Percentiles rank a stretch among this genome's conserved stretches.
These are phyloP conservation scores for Hippocampus mohnikei DNA, from an alignment of 2,113 vertebrate species.

Conservation along the genomic window DNA sequence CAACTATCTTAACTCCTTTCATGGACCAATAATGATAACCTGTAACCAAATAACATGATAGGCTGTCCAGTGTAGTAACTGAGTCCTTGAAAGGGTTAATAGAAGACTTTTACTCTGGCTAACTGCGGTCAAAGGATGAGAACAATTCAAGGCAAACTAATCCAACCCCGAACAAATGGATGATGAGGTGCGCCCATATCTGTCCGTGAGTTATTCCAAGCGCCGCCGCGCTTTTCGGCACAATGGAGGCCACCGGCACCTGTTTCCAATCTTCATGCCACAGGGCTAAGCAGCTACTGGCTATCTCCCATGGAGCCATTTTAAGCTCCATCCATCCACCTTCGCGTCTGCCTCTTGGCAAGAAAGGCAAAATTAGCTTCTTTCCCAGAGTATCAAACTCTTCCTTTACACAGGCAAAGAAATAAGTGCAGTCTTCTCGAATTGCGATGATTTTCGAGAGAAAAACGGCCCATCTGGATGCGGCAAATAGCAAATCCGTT, in stretches of 20 bases:
- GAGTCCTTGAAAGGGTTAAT: no score
- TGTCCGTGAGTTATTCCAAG: background rate
- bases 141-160: background rate
- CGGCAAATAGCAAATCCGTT: slow-evolving; percentile 8
- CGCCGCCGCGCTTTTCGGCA: background rate
- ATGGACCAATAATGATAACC: no score
- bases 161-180: background rate
- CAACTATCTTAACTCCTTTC: no score
- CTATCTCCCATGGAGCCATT: background rate
- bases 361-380: background rate
- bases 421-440: slow-evolving; percentile 3
- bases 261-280: slow-evolving; percentile 8
- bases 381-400: background rate
- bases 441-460: background rate
- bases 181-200: background rate
- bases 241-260: background rate
- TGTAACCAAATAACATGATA: no score
- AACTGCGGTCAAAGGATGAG: background rate
- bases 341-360: slow-evolving; percentile 5
- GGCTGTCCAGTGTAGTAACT: no score
- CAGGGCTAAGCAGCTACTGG: background rate
- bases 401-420: background rate
- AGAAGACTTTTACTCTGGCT: no score
- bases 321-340: background rate
- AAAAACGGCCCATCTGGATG: slow-evolving; percentile 15